Percentiles rank a stretch among this genome's conserved stretches.
Conservation (phyloP, 1,140 invertebrate species). For the Harpegnathos saltator region DNA sequence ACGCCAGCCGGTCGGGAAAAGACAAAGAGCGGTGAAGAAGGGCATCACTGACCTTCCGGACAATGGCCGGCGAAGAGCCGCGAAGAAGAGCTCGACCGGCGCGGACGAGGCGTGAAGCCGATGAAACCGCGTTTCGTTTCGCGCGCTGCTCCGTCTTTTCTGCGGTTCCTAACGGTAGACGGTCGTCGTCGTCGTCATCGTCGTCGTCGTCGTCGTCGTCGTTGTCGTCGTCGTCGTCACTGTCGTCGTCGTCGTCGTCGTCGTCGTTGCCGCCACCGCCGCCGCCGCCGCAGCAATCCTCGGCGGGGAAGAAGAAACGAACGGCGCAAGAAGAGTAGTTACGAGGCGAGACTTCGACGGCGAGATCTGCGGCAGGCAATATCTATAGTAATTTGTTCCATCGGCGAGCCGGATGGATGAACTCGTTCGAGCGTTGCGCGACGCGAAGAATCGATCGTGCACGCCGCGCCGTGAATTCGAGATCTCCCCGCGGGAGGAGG, state of each 20-base stretch:
- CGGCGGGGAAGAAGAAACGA: constrained; percentile 18
- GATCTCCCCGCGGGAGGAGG: constrained; percentile 57
- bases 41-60: constrained; percentile 38
- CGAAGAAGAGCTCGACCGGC: background rate
- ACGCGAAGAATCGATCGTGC: constrained; percentile 67
- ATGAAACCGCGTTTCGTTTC: constrained; percentile 46
- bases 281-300: too few species aligned
- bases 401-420: constrained; percentile 50
- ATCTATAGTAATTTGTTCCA: constrained; percentile 55
- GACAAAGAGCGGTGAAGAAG: background rate
- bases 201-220: background rate
- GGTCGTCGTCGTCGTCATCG: background rate
- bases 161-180: constrained; percentile 42
- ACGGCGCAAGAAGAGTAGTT: constrained; percentile 25
- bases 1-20: background rate
- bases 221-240: background rate
- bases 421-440: constrained; percentile 61
- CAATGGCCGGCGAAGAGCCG: background rate
- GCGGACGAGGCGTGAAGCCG: constrained; percentile 22
- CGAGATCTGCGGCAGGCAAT: constrained; percentile 31
- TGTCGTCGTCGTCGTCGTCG: background rate
- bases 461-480: constrained; percentile 68
- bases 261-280: too few species aligned
- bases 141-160: constrained; percentile 19
- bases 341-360: constrained; percentile 33